A percentile compares a stretch with the other conserved stretches of the same genome.
Conservation (phyloP, 2,888 invertebrate genomes). For the Perdita meconis region DNA sequence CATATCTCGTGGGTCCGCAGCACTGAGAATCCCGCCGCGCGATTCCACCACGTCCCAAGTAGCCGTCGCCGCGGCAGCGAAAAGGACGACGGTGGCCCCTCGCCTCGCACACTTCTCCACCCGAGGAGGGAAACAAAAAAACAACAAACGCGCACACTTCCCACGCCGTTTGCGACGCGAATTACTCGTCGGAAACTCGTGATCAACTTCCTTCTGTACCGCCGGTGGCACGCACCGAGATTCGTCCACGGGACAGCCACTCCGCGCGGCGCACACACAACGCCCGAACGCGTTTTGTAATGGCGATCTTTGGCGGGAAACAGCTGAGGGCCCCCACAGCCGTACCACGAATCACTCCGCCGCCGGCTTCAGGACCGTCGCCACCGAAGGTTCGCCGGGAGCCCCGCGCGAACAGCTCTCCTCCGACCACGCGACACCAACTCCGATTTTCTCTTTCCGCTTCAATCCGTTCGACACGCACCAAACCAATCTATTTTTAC, state of each 20-base stretch:
- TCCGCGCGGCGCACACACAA: conserved; percentile 84
- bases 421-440: conserved; percentile 10
- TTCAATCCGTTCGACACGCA: too few species aligned
- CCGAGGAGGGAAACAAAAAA: too few species aligned
- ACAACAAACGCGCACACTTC: conserved; percentile 60
- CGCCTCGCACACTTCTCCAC: conserved; percentile 60
- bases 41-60: conserved; percentile 62
- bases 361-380: conserved; percentile 74
- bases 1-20: conserved; percentile 83
- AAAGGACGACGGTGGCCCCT: conserved; percentile 55
- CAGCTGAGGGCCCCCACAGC: conserved; percentile 87
- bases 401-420: conserved; percentile 29
- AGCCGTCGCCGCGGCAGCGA: conserved; percentile 65
- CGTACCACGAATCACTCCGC: conserved; percentile 76
- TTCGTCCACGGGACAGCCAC: conserved; percentile 85
- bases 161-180: conserved; percentile 35
- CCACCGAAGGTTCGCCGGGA: conserved; percentile 28
- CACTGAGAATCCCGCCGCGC: conserved; percentile 68
- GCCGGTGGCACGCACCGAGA: conserved; percentile 66
- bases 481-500: conserved; percentile 3
- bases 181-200: conserved; percentile 35
- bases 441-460: conserved; percentile 1
- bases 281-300: conserved; percentile 86
- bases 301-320: conserved; percentile 89
- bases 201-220: conserved; percentile 29